Evolutionary conservation across 1,140 invertebrate species (phyloP), one percentile per base, ranked within the genome.

Genomic region (Archivesica marissinica): DNA sequence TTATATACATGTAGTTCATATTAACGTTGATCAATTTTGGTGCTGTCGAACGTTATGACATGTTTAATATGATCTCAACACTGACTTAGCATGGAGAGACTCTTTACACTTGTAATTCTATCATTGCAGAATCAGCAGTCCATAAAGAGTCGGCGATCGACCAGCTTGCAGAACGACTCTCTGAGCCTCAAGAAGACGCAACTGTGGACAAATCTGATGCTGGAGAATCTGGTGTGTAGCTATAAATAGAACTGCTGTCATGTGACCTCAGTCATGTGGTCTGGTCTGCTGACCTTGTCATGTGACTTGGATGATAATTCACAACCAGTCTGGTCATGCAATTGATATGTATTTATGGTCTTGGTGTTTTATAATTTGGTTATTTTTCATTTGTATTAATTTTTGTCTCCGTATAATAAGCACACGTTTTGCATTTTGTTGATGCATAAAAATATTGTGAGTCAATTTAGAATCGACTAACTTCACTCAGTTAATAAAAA

Each of bases 211-310:
- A 70, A 39, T 47, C 38, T 39, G 56, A 41, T 39, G 39, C 39
- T 70, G 59, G 68, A 47, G 76, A 79, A 86, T 33, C 66, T 81
- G 79, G 56, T 82, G 84, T 82, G 79, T 82, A 82, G 74, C 68
- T 82, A 74, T 72, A 72, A 72, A 82, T 82, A 82, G 79, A 72
- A 72, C 66, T 70, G 52, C 59, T 70, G 64, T 68, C 77, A 82
- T 74, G 66, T 82, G 79, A 72, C 79, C 64, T 59, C 11, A 59
- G 79, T 82, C 79, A 82, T 82, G 79, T 82, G 79, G 33, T 74
- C 50, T 82, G 79, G 79, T 82, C 79, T 59, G 30, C 13, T 82
- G 79, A 82, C 79, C 79, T 82, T 74, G 33, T 82, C 79, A 82
- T 82, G 79, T 82, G 79, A 82, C 79, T 80, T 54, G 56, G 47